Evolutionary conservation across 2,113 vertebrate genomes (phyloP).

Genomic region (Heterocephalus glaber): DNA sequence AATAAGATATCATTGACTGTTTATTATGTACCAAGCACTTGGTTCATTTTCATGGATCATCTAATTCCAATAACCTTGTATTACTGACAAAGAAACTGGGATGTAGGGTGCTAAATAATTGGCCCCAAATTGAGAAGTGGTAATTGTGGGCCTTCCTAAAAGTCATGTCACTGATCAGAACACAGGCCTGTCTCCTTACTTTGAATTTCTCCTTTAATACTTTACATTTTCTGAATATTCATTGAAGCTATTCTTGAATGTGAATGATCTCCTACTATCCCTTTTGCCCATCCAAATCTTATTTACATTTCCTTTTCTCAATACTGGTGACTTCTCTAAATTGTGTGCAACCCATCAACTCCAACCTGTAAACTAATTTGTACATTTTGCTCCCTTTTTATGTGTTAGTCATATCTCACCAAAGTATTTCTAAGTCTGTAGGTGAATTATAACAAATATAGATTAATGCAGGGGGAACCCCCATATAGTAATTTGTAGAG

Average conservation of each 20-base stretch:
- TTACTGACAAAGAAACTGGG: not conserved
- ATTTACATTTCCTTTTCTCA: not conserved
- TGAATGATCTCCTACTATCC: not conserved
- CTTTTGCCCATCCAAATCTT: not conserved
- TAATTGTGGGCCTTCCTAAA: not conserved
- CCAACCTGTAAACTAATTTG: not conserved
- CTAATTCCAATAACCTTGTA: not conserved
- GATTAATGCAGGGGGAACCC: not conserved
- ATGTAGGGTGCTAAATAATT: not conserved
- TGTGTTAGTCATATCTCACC: not conserved
- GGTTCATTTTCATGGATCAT: not conserved
- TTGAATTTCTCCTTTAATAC: not conserved
- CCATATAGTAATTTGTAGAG: not conserved
- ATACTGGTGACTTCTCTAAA: conserved; percentile 5
- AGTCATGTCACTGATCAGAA: not conserved
- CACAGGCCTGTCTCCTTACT: not conserved
- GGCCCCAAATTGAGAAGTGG: not conserved
- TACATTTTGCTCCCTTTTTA: not conserved
- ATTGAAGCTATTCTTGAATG: not conserved
- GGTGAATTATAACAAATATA: conserved; percentile 3
- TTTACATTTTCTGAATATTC: not conserved
- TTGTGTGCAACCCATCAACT: not conserved
- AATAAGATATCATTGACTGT: not conserved
- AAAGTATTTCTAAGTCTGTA: not conserved
- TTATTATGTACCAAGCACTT: not conserved